Conservation (phyloP, 1,140 invertebrate genomes). For the Lithobius niger region DNA sequence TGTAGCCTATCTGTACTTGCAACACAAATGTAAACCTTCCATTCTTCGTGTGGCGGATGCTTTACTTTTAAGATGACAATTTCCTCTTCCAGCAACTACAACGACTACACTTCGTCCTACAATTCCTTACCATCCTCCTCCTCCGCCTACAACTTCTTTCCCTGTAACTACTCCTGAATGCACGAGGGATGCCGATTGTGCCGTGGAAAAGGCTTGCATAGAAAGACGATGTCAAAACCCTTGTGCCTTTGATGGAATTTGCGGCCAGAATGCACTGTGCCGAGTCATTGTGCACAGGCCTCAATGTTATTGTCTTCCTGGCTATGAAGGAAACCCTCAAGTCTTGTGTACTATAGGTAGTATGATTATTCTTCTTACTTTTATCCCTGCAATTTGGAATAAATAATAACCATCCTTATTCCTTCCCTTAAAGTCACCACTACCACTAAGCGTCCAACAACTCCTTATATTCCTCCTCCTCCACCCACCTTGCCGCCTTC, state of each 20-base stretch:
- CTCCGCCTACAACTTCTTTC: conserved; percentile 20
- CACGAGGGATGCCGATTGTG: conserved; percentile 75
- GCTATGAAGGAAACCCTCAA: conserved; percentile 64
- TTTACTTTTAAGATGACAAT: too few species aligned
- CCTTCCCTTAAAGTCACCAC: too few species aligned
- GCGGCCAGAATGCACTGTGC: conserved; percentile 77
- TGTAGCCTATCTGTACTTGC: too few species aligned
- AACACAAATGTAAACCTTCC: too few species aligned
- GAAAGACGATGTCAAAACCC: conserved; percentile 75
- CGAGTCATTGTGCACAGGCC: conserved; percentile 64
- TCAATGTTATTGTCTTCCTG: conserved; percentile 71
- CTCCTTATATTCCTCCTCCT: too few species aligned
- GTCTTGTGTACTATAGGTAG: conserved; percentile 56
- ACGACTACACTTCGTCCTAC: not conserved
- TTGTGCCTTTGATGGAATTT: conserved; percentile 68
- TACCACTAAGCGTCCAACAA: too few species aligned
- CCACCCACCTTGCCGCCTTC: too few species aligned
- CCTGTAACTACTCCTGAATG: conserved; percentile 46
- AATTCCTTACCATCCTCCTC: conserved; percentile 11
- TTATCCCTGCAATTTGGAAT: too few species aligned
- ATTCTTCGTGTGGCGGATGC: too few species aligned
- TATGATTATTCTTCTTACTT: not conserved
- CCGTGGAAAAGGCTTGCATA: conserved; percentile 78
- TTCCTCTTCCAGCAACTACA: too few species aligned
- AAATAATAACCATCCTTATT: too few species aligned